Evolutionary conservation across 2,888 invertebrate genomes (phyloP).

Genomic region (Ecdyonurus torrentis): DNA sequence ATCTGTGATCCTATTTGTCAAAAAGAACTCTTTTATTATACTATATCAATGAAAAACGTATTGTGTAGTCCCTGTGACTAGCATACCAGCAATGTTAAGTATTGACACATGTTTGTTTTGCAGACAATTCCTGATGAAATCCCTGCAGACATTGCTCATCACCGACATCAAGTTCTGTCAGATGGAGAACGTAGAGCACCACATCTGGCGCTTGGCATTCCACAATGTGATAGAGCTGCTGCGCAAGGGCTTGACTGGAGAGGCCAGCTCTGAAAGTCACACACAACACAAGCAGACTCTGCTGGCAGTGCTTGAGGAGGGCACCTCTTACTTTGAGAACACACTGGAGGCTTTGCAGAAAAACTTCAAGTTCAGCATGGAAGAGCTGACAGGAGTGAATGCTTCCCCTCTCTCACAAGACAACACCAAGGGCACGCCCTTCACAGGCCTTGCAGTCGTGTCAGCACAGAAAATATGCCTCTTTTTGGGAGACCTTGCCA

Average conservation of each 20-base stretch:
- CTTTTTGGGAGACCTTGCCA: slow-evolving; percentile 79
- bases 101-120: too few species aligned
- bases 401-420: slow-evolving; percentile 27
- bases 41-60: too few species aligned
- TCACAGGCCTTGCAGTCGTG: slow-evolving; percentile 57
- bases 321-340: slow-evolving; percentile 52
- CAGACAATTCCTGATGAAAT: slow-evolving; percentile 42
- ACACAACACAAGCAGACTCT: slow-evolving; percentile 46
- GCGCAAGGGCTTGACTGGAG: slow-evolving; percentile 46
- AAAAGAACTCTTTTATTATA: too few species aligned
- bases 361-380: slow-evolving; percentile 53
- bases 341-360: slow-evolving; percentile 55
- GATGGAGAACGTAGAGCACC: slow-evolving; percentile 71
- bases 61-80: too few species aligned
- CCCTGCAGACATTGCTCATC: slow-evolving; percentile 47
- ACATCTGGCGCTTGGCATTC: slow-evolving; percentile 82
- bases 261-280: slow-evolving; percentile 34
- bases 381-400: slow-evolving; percentile 26
- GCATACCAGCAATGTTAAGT: too few species aligned
- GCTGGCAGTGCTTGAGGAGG: slow-evolving; percentile 56
- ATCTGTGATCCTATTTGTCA: too few species aligned
- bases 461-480: slow-evolving; percentile 77
- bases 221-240: slow-evolving; percentile 74
- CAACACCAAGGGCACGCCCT: slow-evolving; percentile 39
- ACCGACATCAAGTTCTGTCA: slow-evolving; percentile 76